Base-by-base conservation (phyloP, 2,888 invertebrate genomes). In the Tryphoninae sp. region DNA sequence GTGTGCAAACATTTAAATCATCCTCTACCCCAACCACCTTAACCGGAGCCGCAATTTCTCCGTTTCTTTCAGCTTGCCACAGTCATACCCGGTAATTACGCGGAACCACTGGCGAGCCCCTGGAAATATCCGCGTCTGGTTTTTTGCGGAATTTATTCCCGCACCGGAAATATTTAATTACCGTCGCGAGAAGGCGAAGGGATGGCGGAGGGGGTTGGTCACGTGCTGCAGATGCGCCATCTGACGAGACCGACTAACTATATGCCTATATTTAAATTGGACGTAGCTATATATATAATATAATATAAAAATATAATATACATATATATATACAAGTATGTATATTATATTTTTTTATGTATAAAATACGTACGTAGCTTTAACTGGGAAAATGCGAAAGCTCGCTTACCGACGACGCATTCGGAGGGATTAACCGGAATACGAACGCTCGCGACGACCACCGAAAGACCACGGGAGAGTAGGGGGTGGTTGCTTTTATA, bases 81-180 rank as follows among this genome's bases (percentile, higher is more conserved):
- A 65, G 51, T 65, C 33, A 33, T 45, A 61, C 16, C 61, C 80
- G 67, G 72, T 80, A 76, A 80, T 80, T 76, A 80, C 75, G 26
- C 76, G 72, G 65, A 79, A 64, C 74, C 61, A 22, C 40, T 73
- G 6, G 33, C 53, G 67, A 59, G 51, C n/a, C 33, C 13, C 23
- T 55, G 2, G 23, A 40, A 55, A 42, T 75, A 64, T 23, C 53
- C 22, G 23, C 72, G 59, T 72, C 49, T 23, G 16, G 58, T 77
- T 73, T 83, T 84, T 87, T 82, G 72, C 67, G 64, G 59, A 80
- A 82, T 83, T 85, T 82, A 84, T 87, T 80, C 65, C 78, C 80
- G 78, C 77, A 42, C 79, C 72, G 85, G 86, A 87, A 87, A 87
- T 87, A 88, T 88, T 88, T 88, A 87, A 88, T 88, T 87, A 86